A percentile compares a stretch with the other conserved stretches of the same genome.
Evolutionary conservation across 2,797 vertebrate genomes (phyloP).

Genomic region (Salarias fasciatus): DNA sequence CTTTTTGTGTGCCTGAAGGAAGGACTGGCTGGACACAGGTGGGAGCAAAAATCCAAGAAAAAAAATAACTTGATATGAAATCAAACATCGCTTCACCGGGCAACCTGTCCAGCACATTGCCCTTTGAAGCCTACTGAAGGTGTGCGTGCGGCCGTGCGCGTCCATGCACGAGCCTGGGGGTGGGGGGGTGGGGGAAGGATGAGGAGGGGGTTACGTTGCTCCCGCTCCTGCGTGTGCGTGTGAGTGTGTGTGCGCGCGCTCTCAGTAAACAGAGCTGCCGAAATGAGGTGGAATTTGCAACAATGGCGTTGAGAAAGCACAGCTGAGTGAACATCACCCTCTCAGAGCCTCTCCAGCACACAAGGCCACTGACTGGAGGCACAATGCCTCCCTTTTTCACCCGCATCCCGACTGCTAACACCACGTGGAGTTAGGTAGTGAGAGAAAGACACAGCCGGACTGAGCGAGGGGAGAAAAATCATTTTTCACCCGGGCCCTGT

Average conservation of each 20-base stretch:
- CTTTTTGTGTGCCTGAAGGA: too few species aligned
- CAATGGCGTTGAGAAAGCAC: constrained; percentile 80
- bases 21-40: neutral
- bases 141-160: too few species aligned
- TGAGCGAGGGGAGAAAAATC: constrained; percentile 49
- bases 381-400: constrained; percentile 81
- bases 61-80: neutral
- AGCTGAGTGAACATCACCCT: constrained; percentile 83
- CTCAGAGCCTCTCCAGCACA: constrained; percentile 73
- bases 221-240: too few species aligned
- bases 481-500: constrained; percentile 51
- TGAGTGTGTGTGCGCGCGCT: constrained; percentile 51
- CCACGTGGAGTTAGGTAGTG: constrained; percentile 74
- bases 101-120: neutral
- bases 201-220: neutral
- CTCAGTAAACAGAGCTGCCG: constrained; percentile 65
- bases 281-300: constrained; percentile 80
- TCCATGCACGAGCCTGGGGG: too few species aligned
- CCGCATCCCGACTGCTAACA: constrained; percentile 61
- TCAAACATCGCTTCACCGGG: neutral
- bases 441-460: constrained; percentile 56
- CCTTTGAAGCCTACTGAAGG: too few species aligned
- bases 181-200: neutral
- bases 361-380: constrained; percentile 73
- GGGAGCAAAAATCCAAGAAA: constrained; percentile 11